These are phyloP conservation scores for Oligia latruncula DNA, from an alignment of 2,888 invertebrate species.

Conservation along the genomic window DNA sequence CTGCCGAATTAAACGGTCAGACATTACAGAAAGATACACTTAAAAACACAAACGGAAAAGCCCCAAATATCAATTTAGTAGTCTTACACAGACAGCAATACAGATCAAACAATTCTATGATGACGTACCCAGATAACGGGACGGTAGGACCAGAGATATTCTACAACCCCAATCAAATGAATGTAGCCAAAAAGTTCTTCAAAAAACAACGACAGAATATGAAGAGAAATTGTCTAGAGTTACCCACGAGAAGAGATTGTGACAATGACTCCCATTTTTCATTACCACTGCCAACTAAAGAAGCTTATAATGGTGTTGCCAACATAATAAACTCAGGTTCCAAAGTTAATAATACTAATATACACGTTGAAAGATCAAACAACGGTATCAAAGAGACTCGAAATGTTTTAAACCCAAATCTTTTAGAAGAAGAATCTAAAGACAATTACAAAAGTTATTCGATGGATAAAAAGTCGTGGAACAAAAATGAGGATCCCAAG, in stretches of 20 bases:
- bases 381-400: constrained; percentile 90
- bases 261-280: constrained; percentile 89
- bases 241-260: constrained; percentile 91
- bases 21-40: constrained; percentile 82
- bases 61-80: constrained; percentile 92
- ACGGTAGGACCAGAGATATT: constrained; percentile 93
- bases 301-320: constrained; percentile 88
- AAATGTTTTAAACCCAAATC: constrained; percentile 91
- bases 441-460: constrained; percentile 88
- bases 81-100: constrained; percentile 93
- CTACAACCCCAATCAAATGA: constrained; percentile 98
- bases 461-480: constrained; percentile 83
- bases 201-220: constrained; percentile 94
- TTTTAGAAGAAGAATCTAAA: constrained; percentile 91
- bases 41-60: constrained; percentile 86
- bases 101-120: constrained; percentile 92
- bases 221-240: constrained; percentile 93
- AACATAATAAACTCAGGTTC: constrained; percentile 92
- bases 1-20: constrained; percentile 91
- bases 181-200: constrained; percentile 97
- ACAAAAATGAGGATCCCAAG: constrained; percentile 81
- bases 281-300: constrained; percentile 86
- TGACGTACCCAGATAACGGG: constrained; percentile 90
- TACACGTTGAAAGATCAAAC: constrained; percentile 92
- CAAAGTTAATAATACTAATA: constrained; percentile 95